A percentile compares a stretch with the other conserved stretches of the same genome.
Evolutionary conservation across 2,797 vertebrate species (phyloP).

Genomic region (Hylomyscus alleni): DNA sequence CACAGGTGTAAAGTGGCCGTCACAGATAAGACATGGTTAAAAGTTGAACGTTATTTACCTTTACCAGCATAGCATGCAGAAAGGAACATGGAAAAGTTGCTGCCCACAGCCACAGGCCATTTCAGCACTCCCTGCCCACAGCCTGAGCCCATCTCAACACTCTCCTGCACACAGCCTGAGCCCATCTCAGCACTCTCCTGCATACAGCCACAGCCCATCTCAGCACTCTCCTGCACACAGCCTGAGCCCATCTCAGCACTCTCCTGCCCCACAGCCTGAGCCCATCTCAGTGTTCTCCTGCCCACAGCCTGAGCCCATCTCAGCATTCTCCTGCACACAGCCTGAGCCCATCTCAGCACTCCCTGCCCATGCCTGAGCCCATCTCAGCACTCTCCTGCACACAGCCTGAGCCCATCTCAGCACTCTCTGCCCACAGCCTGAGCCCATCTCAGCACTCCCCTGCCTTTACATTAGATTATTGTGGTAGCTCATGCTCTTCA

Average conservation of each 20-base stretch:
- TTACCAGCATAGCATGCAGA: neutral
- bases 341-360: too few relatives aligned
- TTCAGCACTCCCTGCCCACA: neutral
- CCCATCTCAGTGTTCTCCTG: too few relatives aligned
- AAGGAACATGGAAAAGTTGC: neutral
- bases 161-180: too few relatives aligned
- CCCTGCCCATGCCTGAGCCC: too few relatives aligned
- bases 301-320: too few relatives aligned
- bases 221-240: too few relatives aligned
- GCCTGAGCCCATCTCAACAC: neutral
- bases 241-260: too few relatives aligned
- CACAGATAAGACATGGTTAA: neutral
- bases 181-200: too few relatives aligned
- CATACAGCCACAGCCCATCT: too few relatives aligned
- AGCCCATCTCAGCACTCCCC: too few relatives aligned
- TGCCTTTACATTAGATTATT: neutral
- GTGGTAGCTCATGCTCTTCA: neutral
- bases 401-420: neutral
- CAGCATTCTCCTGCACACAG: too few relatives aligned
- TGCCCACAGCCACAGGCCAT: neutral
- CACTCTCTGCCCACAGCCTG: neutral
- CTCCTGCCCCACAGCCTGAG: too few relatives aligned
- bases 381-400: neutral
- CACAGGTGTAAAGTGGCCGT: neutral
- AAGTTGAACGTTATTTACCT: neutral